A percentile compares a stretch with the other conserved stretches of the same genome.
Conservation (phyloP, 2,113 vertebrate genomes). For the Albula glossodonta region DNA sequence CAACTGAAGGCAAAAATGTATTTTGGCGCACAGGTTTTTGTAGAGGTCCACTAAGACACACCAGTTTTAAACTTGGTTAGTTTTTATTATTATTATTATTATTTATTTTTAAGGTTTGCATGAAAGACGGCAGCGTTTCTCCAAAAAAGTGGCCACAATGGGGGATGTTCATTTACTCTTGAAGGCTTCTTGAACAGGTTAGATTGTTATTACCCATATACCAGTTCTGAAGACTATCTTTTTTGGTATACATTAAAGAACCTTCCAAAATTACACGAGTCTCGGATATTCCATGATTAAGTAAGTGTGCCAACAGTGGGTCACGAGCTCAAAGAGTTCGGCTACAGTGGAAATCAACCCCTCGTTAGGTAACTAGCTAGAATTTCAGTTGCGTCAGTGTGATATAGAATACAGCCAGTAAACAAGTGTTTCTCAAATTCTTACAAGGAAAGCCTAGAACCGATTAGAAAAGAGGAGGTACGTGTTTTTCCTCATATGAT, state of each 20-base stretch:
- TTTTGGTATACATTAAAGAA: constrained; percentile 19
- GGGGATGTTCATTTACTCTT: background rate
- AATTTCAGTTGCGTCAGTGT: background rate
- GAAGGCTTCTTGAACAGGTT: background rate
- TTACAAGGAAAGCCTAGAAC: background rate
- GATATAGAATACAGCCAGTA: background rate
- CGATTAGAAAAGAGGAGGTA: background rate
- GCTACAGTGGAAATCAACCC: background rate
- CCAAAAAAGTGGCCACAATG: too few species aligned
- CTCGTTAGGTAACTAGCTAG: background rate
- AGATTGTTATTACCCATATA: background rate
- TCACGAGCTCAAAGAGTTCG: constrained; percentile 5
- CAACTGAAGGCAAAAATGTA: background rate
- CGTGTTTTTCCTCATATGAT: too few species aligned
- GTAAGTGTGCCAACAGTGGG: constrained; percentile 51
- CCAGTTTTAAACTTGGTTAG: background rate
- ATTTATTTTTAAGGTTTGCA: too few species aligned
- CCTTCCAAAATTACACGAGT: constrained; percentile 35
- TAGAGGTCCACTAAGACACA: background rate
- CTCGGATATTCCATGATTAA: constrained; percentile 43
- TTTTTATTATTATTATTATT: background rate
- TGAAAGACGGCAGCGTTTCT: too few species aligned
- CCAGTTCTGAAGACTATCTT: constrained; percentile 7
- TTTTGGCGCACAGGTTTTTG: background rate
- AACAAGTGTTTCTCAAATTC: background rate